Percentiles rank a stretch among this genome's conserved stretches.
Evolutionary conservation across 1,140 invertebrate genomes (phyloP).

Genomic region (Stegodyphus mimosarum): DNA sequence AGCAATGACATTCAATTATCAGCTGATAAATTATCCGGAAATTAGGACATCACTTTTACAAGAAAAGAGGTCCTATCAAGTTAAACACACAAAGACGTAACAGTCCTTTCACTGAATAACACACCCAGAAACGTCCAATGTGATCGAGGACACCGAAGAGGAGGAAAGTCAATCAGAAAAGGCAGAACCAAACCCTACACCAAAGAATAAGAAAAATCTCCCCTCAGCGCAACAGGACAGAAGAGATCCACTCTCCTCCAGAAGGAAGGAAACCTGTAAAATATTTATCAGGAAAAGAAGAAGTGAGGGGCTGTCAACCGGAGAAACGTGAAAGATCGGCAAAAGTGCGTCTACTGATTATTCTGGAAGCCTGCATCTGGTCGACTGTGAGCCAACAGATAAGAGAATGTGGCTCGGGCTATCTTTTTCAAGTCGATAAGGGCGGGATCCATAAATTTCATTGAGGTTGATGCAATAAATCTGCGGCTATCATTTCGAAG

Average conservation of each 20-base stretch:
- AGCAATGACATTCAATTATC: no score
- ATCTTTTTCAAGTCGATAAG: constrained; percentile 57
- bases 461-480: constrained; percentile 55
- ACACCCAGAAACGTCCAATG: no score
- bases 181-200: neutral
- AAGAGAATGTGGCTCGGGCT: constrained; percentile 36
- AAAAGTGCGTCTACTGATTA: constrained; percentile 42
- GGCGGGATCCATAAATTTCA: constrained; percentile 51
- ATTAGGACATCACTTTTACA: no score
- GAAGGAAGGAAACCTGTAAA: constrained; percentile 43
- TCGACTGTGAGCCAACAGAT: constrained; percentile 47
- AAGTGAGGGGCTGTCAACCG: constrained; percentile 32
- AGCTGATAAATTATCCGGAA: no score
- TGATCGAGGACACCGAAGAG: constrained; percentile 28
- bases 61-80: no score
- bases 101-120: no score
- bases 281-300: constrained; percentile 44
- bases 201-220: constrained; percentile 11
- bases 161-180: constrained; percentile 32
- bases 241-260: neutral
- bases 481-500: constrained; percentile 38
- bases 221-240: constrained; percentile 31
- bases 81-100: no score
- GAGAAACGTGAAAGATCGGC: constrained; percentile 13
- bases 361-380: constrained; percentile 43